Evolutionary conservation across 1,140 invertebrate species (phyloP).

Genomic region (Zophobas morio): DNA sequence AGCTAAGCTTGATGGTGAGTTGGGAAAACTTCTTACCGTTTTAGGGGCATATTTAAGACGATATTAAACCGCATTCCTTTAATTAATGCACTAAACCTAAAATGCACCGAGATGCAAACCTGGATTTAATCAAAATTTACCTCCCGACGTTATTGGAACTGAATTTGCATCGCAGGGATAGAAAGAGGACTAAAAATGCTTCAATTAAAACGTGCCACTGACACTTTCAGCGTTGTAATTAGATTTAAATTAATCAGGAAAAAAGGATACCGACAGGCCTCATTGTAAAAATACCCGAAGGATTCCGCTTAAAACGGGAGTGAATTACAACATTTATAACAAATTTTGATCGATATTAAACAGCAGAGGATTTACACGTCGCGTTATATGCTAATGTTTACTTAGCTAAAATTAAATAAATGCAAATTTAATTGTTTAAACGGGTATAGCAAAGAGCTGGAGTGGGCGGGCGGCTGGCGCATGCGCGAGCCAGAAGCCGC

Average conservation of each 20-base stretch:
- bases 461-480: too few species aligned
- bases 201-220: slow-evolving; percentile 4
- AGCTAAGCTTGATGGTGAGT: slow-evolving; percentile 15
- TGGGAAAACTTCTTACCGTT: slow-evolving; percentile 26
- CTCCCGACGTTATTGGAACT: slow-evolving; percentile 15
- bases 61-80: slow-evolving; percentile 29
- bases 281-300: background rate
- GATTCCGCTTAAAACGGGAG: too few species aligned
- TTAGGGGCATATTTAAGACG: slow-evolving; percentile 12
- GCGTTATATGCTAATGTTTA: too few species aligned
- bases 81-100: slow-evolving; percentile 37
- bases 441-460: too few species aligned
- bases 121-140: slow-evolving; percentile 47
- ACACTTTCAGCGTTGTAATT: background rate
- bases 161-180: slow-evolving; percentile 29
- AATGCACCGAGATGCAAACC: slow-evolving; percentile 13
- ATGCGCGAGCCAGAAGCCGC: too few species aligned
- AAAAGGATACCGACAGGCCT: background rate
- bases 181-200: background rate
- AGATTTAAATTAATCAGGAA: slow-evolving; percentile 5
- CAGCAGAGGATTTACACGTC: too few species aligned
- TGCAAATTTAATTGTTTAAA: too few species aligned
- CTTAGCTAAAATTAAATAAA: too few species aligned
- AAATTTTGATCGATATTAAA: too few species aligned
- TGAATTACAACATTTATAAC: too few species aligned